These are phyloP conservation scores for Eudyptes chrysolophus DNA, from an alignment of 2,113 vertebrate genomes.

Conservation along the genomic window DNA sequence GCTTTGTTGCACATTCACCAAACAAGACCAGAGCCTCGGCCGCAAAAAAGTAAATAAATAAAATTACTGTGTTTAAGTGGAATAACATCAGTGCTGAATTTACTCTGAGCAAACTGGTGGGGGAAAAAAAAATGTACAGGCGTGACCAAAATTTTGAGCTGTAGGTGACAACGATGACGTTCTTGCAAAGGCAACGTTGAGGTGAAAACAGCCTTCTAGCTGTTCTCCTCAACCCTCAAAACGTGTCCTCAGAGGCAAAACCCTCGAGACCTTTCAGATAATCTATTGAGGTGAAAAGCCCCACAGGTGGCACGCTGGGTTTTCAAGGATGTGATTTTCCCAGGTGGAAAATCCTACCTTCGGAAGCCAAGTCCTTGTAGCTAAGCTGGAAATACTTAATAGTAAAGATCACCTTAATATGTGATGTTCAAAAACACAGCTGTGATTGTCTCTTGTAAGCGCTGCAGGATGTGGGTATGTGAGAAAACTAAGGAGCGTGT, in stretches of 20 bases:
- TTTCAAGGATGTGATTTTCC: not conserved
- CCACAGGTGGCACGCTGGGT: rapidly evolving
- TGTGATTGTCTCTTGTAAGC: not conserved
- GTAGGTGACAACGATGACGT: not conserved
- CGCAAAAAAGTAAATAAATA: not conserved
- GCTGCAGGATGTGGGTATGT: not conserved
- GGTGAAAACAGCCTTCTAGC: not conserved
- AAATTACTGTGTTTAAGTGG: not conserved
- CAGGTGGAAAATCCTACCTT: not conserved
- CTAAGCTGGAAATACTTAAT: not conserved
- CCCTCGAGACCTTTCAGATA: not conserved
- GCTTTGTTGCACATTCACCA: not conserved
- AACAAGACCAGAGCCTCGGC: not conserved
- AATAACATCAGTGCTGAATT: not conserved
- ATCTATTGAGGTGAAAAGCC: not conserved
- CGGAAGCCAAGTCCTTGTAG: not conserved
- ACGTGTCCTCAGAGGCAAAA: not conserved
- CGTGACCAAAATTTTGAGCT: not conserved
- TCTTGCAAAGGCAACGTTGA: not conserved
- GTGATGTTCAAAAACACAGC: not conserved
- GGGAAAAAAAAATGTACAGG: rapidly evolving
- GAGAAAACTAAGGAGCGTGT: not conserved
- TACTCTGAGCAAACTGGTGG: not conserved
- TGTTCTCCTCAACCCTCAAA: not conserved
- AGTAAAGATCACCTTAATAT: not conserved